phyloP scores from a whole-genome alignment of 2,888 invertebrate species.

The Cheilosia pagana region DNA sequence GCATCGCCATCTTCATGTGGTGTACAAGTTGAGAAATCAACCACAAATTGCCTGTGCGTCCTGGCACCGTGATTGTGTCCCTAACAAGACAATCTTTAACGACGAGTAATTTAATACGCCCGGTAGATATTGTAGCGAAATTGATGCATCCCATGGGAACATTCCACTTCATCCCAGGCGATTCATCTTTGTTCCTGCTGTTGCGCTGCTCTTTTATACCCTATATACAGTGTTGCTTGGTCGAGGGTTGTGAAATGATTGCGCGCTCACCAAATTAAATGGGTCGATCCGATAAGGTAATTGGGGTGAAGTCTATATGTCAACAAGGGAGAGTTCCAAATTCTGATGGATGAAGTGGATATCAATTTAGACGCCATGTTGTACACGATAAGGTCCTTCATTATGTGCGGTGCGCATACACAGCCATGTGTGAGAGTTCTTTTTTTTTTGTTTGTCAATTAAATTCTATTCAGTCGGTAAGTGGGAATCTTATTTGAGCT shows the following conservation, averaged over 20 bases:
- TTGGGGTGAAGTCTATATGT: slow-evolving; percentile 82
- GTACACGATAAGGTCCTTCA: slow-evolving; percentile 51
- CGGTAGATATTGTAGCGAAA: slow-evolving; percentile 70
- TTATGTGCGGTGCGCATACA: neutral
- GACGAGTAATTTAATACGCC: slow-evolving; percentile 82
- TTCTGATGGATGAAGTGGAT: slow-evolving; percentile 69
- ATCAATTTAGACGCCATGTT: slow-evolving; percentile 71
- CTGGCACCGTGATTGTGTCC: slow-evolving; percentile 63
- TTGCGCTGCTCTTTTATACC: slow-evolving; percentile 13
- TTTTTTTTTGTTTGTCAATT: slow-evolving; percentile 50
- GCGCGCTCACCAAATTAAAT: slow-evolving; percentile 79
- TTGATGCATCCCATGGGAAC: slow-evolving; percentile 73
- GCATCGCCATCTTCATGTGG: slow-evolving; percentile 29
- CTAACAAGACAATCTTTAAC: slow-evolving; percentile 82
- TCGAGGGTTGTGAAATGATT: slow-evolving; percentile 48
- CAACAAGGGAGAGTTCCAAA: slow-evolving; percentile 64
- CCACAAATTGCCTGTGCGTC: slow-evolving; percentile 64
- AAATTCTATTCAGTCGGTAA: slow-evolving; percentile 68
- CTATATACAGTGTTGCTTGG: neutral
- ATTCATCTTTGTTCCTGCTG: slow-evolving; percentile 49
- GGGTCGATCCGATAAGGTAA: slow-evolving; percentile 82
- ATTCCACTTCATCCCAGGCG: slow-evolving; percentile 48
- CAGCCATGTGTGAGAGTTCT: slow-evolving; percentile 30
- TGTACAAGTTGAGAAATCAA: slow-evolving; percentile 48
- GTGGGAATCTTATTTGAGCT: slow-evolving; percentile 35